phyloP scores from a whole-genome alignment of 1,140 invertebrate species.

The Drosophila sturtevanti region DNA sequence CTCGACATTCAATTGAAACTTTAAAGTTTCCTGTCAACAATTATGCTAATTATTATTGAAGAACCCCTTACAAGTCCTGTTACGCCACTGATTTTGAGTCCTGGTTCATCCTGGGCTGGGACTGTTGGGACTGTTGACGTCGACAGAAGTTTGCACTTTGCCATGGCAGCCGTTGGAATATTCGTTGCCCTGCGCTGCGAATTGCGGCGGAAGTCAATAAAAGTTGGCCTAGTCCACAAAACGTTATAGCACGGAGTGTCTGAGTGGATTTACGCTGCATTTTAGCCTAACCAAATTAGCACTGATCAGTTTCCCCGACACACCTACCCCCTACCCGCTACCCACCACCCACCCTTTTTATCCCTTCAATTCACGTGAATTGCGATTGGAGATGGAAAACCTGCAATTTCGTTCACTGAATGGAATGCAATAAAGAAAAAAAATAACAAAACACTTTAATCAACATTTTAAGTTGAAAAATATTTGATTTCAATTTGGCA shows the following conservation, averaged over 20 bases:
- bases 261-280: slow-evolving; percentile 40
- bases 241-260: slow-evolving; percentile 25
- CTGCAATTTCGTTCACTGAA: too few species aligned
- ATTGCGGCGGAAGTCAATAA: slow-evolving; percentile 71
- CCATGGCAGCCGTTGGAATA: slow-evolving; percentile 20
- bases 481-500: not conserved
- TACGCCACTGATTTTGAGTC: not conserved
- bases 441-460: not conserved
- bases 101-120: not conserved
- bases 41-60: too few species aligned
- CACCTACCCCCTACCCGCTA: too few species aligned
- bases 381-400: not conserved
- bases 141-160: slow-evolving; percentile 63
- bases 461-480: not conserved
- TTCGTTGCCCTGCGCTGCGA: slow-evolving; percentile 27
- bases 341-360: not conserved
- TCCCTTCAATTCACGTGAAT: not conserved
- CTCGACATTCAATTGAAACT: too few species aligned
- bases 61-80: not conserved
- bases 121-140: slow-evolving; percentile 16
- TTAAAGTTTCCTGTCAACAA: too few species aligned
- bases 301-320: slow-evolving; percentile 17
- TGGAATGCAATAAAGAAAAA: too few species aligned
- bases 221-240: slow-evolving; percentile 67
- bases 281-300: slow-evolving; percentile 51